These are phyloP conservation scores for Asbolus verrucosus DNA, from an alignment of 1,140 invertebrate species.

Conservation along the genomic window DNA sequence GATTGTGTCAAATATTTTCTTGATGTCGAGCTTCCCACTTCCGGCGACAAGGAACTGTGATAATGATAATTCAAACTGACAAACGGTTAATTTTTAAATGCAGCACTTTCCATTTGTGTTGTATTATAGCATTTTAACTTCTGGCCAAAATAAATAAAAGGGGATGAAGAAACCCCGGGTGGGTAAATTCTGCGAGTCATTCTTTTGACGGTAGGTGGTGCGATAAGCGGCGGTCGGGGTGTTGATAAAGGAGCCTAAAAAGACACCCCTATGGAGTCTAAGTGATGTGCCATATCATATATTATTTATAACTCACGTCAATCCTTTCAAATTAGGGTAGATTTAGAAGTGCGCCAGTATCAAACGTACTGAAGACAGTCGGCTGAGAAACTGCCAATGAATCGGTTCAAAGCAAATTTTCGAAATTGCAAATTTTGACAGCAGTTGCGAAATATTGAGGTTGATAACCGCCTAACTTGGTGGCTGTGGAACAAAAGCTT, in stretches of 20 bases:
- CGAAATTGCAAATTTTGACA: too few relatives aligned
- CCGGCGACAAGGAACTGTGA: slow-evolving; percentile 19
- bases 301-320: slow-evolving; percentile 24
- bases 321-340: not conserved
- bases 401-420: too few relatives aligned
- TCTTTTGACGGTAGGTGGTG: slow-evolving; percentile 49
- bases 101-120: slow-evolving; percentile 16
- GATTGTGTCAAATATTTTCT: slow-evolving; percentile 39
- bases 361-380: too few relatives aligned
- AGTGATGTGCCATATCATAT: slow-evolving; percentile 49
- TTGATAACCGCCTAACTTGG: too few relatives aligned
- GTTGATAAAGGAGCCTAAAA: slow-evolving; percentile 54
- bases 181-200: slow-evolving; percentile 51
- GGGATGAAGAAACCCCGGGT: slow-evolving; percentile 12
- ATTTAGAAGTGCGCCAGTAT: too few relatives aligned
- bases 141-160: slow-evolving; percentile 39
- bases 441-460: too few relatives aligned
- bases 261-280: slow-evolving; percentile 51
- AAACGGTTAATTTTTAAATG: slow-evolving; percentile 41
- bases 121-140: slow-evolving; percentile 41
- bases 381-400: too few relatives aligned
- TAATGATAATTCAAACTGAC: slow-evolving; percentile 43
- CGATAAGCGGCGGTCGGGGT: slow-evolving; percentile 54
- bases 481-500: slow-evolving; percentile 2
- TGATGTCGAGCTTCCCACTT: slow-evolving; percentile 14